A percentile compares a stretch with the other conserved stretches of the same genome.
These are phyloP conservation scores for Drosophila nebulosa DNA, from an alignment of 1,140 invertebrate species.

Conservation along the genomic window DNA sequence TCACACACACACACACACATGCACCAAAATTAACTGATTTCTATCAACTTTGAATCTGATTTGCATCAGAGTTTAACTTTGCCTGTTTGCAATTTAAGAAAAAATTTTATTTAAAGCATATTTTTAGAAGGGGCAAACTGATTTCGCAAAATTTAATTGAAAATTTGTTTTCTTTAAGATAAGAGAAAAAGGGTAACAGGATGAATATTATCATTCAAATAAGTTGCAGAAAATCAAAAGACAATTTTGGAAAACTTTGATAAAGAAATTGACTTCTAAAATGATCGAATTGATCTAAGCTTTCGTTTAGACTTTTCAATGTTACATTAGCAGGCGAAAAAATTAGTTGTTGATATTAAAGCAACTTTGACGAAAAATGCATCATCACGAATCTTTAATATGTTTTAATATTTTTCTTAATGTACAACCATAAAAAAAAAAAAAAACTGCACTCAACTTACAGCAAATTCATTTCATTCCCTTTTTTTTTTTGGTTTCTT, in stretches of 20 bases:
- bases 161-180: no score
- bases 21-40: neutral
- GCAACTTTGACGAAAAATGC: neutral
- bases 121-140: no score
- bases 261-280: no score
- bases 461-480: constrained; percentile 61
- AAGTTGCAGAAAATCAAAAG: no score
- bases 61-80: neutral
- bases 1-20: neutral
- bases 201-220: no score
- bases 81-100: neutral
- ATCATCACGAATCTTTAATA: neutral
- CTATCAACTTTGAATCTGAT: neutral
- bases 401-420: neutral
- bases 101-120: neutral
- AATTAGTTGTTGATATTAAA: no score
- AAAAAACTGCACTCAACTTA: neutral
- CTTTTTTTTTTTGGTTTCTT: constrained; percentile 28
- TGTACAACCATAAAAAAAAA: neutral
- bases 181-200: no score
- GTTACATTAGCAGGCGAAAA: no score
- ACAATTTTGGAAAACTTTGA: no score
- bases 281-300: no score
- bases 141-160: no score
- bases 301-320: no score